phyloP scores from a whole-genome alignment of 2,888 invertebrate genomes.

The Sminthurinus aureus region DNA sequence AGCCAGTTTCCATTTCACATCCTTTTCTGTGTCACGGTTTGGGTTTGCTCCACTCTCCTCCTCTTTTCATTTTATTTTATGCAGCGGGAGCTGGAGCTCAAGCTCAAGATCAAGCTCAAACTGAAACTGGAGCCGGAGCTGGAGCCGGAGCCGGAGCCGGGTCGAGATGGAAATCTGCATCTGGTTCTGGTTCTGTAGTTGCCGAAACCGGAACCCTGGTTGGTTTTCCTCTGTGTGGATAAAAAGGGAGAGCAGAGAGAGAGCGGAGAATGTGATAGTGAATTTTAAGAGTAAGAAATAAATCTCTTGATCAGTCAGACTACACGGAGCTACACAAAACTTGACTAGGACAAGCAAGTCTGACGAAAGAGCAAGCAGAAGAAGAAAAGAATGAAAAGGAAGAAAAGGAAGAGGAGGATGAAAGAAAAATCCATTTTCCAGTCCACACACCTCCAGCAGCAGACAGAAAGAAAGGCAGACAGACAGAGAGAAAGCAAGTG shows the following conservation, averaged over 20 bases:
- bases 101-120: too few relatives aligned
- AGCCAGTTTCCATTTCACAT: background rate
- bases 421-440: background rate
- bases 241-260: background rate
- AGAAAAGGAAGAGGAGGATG: background rate
- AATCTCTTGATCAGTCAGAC: background rate
- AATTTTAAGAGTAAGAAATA: constrained; percentile 12
- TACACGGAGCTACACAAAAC: too few relatives aligned
- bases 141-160: background rate
- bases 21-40: background rate
- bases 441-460: background rate
- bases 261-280: background rate
- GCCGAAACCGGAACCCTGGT: too few relatives aligned
- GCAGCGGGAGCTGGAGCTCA: too few relatives aligned
- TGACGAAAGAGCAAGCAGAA: background rate
- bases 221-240: background rate
- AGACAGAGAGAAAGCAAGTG: too few relatives aligned
- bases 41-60: background rate
- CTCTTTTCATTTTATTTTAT: background rate
- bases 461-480: background rate
- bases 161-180: too few relatives aligned
- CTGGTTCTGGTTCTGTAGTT: too few relatives aligned
- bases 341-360: background rate
- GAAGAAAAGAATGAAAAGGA: background rate
- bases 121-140: background rate